Evolutionary conservation across 1,140 invertebrate species (phyloP), one percentile per base, ranked within the genome.

Genomic region (Helicoverpa zea): DNA sequence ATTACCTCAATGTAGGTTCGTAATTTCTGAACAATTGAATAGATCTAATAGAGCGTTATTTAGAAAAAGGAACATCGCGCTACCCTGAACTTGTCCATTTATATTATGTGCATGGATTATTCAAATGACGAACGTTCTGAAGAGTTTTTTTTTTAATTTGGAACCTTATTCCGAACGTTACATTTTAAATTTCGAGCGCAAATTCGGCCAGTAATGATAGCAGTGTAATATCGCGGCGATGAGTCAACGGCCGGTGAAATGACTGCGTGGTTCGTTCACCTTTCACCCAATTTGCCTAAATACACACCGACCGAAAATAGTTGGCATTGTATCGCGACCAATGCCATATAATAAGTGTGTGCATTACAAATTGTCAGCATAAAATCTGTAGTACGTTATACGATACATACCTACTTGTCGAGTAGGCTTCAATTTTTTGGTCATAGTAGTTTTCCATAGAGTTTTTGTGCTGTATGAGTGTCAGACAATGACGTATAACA

Each of bases 271-370:
- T 87, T 88, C 89, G 79, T 90, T 93, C 86, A 94, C 91, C 91
- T 94, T 93, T 94, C 92, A 94, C 92, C 91, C 88, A 94, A 92
- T 94, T 94, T 92, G 90, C 88, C 86, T 90, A 91, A 90, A 91
- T 88, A 87, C 86, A 88, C 30, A 23, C 16, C 88, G 85, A 78
- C 89, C 86, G 83, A 81, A 84, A 86, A 87, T 81, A 72, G 86
- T 82, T 83, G 90, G 76, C 68, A 81, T 81, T 82, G 83, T 80
- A 80, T 80, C 80, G 86, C 83, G 81, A 85, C 74, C 86, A 85
- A 66, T 74, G 35, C 68, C 52, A 76, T 54, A 52, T 43, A 70
- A 16, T 59, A 70, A 76, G 35, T 61, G 61, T 79, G 73, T 72
- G 59, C 74, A 80, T 68, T 76, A 66, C 18, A 81, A 77, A 80